phyloP scores from a whole-genome alignment of 2,797 vertebrate genomes.

The Numenius phaeopus region DNA sequence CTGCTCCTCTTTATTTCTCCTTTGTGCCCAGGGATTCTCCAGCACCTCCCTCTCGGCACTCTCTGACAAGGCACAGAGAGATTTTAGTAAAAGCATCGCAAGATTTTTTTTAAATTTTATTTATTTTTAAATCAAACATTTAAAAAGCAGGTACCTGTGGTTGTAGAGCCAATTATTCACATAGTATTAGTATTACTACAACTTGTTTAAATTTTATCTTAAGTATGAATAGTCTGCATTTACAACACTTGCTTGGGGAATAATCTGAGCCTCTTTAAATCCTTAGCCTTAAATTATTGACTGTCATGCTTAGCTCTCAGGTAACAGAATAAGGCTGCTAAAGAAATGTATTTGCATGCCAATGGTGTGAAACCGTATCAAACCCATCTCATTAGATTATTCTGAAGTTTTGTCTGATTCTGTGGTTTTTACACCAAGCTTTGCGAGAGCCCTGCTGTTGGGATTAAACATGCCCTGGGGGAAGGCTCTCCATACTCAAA shows the following conservation, averaged over 20 bases:
- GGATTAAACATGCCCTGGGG: background rate
- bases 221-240: constrained; percentile 1
- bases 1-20: background rate
- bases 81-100: background rate
- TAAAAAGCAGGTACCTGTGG: background rate
- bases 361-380: background rate
- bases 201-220: background rate
- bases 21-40: background rate
- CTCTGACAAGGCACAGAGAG: background rate
- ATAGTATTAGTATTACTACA: background rate
- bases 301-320: background rate
- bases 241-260: background rate
- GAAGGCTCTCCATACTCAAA: background rate
- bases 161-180: background rate
- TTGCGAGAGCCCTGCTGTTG: background rate
- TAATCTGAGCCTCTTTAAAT: background rate
- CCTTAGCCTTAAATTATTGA: constrained; percentile 42
- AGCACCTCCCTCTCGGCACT: background rate
- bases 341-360: constrained; percentile 1
- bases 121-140: background rate
- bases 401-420: constrained; percentile 5
- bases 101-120: background rate
- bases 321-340: background rate
- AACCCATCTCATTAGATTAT: background rate
- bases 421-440: background rate